phyloP scores from a whole-genome alignment of 2,888 invertebrate species.

The Nemapogon koenigi region DNA sequence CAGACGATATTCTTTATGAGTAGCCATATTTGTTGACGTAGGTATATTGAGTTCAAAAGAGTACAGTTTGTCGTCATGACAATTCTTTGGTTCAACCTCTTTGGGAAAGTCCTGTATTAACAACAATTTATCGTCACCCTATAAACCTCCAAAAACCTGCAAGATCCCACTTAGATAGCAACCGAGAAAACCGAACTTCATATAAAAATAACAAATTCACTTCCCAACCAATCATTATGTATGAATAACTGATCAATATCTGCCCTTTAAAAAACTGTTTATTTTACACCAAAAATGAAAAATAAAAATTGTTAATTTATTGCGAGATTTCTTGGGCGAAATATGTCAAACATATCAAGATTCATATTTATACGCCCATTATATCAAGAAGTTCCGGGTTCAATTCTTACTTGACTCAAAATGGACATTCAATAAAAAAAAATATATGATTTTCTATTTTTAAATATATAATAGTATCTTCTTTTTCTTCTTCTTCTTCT shows the following conservation, averaged over 20 bases:
- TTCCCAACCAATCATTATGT: slow-evolving; percentile 21
- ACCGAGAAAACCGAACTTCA: slow-evolving; percentile 24
- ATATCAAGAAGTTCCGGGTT: no score
- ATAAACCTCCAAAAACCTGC: slow-evolving; percentile 2
- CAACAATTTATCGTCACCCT: slow-evolving; percentile 3
- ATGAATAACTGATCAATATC: slow-evolving; percentile 22
- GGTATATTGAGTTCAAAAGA: no score
- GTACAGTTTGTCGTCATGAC: slow-evolving; percentile 15
- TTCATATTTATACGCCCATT: no score
- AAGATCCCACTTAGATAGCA: slow-evolving; percentile 5
- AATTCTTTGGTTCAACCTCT: slow-evolving; percentile 12
- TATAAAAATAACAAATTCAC: slow-evolving; percentile 21
- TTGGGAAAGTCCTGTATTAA: neutral
- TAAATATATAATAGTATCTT: no score
- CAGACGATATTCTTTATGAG: no score
- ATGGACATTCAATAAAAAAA: no score
- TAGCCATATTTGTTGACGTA: no score
- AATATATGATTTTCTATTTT: no score
- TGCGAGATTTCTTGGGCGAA: no score
- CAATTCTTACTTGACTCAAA: no score
- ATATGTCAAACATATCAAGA: no score
- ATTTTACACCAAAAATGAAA: slow-evolving; percentile 11
- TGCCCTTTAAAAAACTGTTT: slow-evolving; percentile 19
- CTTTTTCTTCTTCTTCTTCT: no score
- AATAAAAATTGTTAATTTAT: slow-evolving; percentile 1